These are phyloP conservation scores for Scyliorhinus canicula DNA, from an alignment of 2,797 vertebrate genomes.

Conservation along the genomic window DNA sequence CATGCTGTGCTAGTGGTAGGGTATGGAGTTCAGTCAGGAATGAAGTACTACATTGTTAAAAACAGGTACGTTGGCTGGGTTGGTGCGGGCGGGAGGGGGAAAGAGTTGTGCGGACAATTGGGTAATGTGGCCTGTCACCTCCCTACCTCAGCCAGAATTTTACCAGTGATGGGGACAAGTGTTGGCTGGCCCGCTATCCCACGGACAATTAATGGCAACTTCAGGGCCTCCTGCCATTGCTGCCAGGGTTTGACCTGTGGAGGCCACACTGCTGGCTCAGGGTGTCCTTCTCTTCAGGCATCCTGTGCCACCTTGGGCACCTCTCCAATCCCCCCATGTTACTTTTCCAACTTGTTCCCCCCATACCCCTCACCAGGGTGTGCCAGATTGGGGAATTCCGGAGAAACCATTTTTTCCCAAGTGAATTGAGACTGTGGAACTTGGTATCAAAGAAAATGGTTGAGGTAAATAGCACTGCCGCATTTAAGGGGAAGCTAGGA, in stretches of 20 bases:
- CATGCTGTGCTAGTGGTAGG: slow-evolving; percentile 4
- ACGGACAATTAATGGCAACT: too few species aligned
- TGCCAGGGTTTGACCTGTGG: too few species aligned
- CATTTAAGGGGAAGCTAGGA: not conserved
- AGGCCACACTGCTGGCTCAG: too few species aligned
- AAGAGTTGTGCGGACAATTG: not conserved
- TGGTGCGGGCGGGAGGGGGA: too few species aligned
- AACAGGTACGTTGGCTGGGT: not conserved
- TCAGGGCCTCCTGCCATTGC: too few species aligned
- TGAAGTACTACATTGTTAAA: slow-evolving; percentile 2
- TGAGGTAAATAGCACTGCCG: not conserved
- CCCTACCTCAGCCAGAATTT: too few species aligned
- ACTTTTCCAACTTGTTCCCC: not conserved
- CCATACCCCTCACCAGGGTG: not conserved
- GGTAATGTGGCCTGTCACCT: not conserved
- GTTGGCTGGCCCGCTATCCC: too few species aligned
- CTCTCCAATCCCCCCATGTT: too few species aligned
- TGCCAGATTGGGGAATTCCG: not conserved
- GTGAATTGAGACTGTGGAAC: not conserved
- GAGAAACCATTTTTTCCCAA: not conserved
- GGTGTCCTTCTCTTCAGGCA: not conserved
- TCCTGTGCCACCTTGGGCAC: too few species aligned
- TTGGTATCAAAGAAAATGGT: not conserved
- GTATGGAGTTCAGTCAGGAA: not conserved
- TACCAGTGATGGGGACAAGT: too few species aligned